Evolutionary conservation across 92 coral and sea anemone species (phyloP), one percentile per base, ranked within the genome.

Genomic region (Palythoa heliodiscus): DNA sequence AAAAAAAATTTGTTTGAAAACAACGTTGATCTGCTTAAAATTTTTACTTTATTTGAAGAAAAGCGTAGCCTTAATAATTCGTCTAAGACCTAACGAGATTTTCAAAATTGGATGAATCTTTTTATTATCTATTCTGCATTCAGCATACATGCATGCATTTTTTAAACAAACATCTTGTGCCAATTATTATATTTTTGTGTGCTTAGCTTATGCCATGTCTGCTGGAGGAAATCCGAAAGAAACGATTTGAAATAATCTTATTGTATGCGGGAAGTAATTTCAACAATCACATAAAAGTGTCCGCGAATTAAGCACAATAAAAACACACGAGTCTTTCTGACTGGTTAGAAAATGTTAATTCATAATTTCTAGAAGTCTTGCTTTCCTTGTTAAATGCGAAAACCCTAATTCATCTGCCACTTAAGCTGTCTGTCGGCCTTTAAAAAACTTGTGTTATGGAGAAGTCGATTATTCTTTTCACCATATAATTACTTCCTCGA

Each of bases 261-360:
- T 80, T 80, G 74, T 80, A 43, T 43, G 20, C 37, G 8, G 55
- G 14, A 80, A 66, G 47, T 47, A 80, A 80, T 66, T 63, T 61
- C 43, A 64, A 79, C 73, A 63, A 39, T 38, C 43, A 47, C 9
- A 79, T 48, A 43, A 61, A 78, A 77, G 50, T 16, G 12, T 43
- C 74, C 63, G 52, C 25, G 20, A 80, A 78, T 78, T 78, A 78
- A 35, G 58, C 20, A 78, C 20, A 78, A 23, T 6, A 47, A 39
- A 39, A 63, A n/a, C 8, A 43, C 24, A 7, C n/a, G 38, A 63
- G 19, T 76, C 73, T 13, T 54, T 5, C 23, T 20, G 63, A 64
- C 84, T 64, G 73, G 64, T 77, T 6, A 60, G 55, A 43, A 25
- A 38, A 47, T 60, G 37, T 64, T 40, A 43, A 61, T 64, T 79